These are phyloP conservation scores for Xyrauchen texanus DNA, from an alignment of 2,113 vertebrate genomes.

Conservation along the genomic window DNA sequence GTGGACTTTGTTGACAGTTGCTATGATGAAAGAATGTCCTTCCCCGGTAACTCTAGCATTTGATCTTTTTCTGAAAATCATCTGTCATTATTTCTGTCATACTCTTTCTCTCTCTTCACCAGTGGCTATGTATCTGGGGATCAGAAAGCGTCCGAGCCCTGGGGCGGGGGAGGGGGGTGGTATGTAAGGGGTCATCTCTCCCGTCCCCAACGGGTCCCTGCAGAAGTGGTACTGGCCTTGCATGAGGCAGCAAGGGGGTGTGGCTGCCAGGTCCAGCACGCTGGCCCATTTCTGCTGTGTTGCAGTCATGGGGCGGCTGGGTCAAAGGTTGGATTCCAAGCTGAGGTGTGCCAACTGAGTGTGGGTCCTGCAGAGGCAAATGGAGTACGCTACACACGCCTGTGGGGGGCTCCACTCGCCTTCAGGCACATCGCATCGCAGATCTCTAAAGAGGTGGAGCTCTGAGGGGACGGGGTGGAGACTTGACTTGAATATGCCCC, in stretches of 20 bases:
- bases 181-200: constrained; percentile 76
- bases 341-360: constrained; percentile 87
- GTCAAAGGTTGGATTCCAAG: constrained; percentile 82
- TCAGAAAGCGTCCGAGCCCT: constrained; percentile 85
- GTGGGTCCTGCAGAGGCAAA: constrained; percentile 75
- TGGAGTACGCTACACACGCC: constrained; percentile 83
- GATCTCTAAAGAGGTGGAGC: constrained; percentile 84
- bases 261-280: constrained; percentile 80
- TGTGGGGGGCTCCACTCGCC: constrained; percentile 83
- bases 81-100: neutral
- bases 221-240: constrained; percentile 84
- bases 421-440: constrained; percentile 86
- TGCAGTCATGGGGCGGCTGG: constrained; percentile 81
- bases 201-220: constrained; percentile 77
- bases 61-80: too few relatives aligned
- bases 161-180: constrained; percentile 75
- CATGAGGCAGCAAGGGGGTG: constrained; percentile 81
- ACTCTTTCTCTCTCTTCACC: neutral
- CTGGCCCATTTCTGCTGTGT: constrained; percentile 86
- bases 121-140: constrained; percentile 97
- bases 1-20: too few relatives aligned
- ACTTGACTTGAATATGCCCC: constrained; percentile 30
- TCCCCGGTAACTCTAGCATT: too few relatives aligned
- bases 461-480: constrained; percentile 64
- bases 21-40: too few relatives aligned